Percentiles rank a stretch among this genome's conserved stretches.
Conservation (phyloP, 2,888 invertebrate species). For the Amphimallon solstitiale region DNA sequence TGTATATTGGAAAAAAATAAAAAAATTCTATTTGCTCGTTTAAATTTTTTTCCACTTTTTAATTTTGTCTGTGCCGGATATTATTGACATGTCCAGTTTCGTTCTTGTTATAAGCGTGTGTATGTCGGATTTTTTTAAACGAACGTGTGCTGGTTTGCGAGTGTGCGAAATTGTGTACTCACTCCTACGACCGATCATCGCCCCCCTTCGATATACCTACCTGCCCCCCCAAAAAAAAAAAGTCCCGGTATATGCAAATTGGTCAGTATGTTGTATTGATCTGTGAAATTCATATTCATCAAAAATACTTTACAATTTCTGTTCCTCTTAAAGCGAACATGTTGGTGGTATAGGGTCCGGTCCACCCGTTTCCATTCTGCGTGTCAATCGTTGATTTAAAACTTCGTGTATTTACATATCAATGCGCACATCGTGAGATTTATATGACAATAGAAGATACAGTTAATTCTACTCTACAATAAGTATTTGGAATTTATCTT, state of each 20-base stretch:
- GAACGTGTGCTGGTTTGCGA: not conserved
- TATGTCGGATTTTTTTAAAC: slow-evolving; percentile 34
- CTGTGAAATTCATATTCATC: slow-evolving; percentile 39
- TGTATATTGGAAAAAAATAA: slow-evolving; percentile 12
- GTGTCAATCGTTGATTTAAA: too few relatives aligned
- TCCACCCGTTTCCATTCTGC: too few relatives aligned
- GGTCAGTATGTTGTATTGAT: slow-evolving; percentile 36
- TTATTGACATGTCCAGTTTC: slow-evolving; percentile 38
- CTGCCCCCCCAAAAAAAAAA: slow-evolving; percentile 6
- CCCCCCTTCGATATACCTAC: not conserved
- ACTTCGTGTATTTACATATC: too few relatives aligned
- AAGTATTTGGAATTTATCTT: too few relatives aligned
- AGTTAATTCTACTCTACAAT: too few relatives aligned
- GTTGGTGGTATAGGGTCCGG: not conserved
- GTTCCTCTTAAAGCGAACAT: slow-evolving; percentile 8
- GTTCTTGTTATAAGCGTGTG: slow-evolving; percentile 37
- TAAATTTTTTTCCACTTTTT: slow-evolving; percentile 39
- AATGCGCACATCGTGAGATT: too few relatives aligned
- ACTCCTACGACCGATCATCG: not conserved
- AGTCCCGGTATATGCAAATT: slow-evolving; percentile 35
- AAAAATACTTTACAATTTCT: slow-evolving; percentile 41
- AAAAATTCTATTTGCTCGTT: slow-evolving; percentile 37
- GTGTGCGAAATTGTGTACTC: not conserved
- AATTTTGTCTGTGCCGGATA: slow-evolving; percentile 39
- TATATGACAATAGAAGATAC: too few relatives aligned